Percentiles rank a stretch among this genome's conserved stretches.
phyloP scores from a whole-genome alignment of 2,888 invertebrate species.

The Biston betularia region DNA sequence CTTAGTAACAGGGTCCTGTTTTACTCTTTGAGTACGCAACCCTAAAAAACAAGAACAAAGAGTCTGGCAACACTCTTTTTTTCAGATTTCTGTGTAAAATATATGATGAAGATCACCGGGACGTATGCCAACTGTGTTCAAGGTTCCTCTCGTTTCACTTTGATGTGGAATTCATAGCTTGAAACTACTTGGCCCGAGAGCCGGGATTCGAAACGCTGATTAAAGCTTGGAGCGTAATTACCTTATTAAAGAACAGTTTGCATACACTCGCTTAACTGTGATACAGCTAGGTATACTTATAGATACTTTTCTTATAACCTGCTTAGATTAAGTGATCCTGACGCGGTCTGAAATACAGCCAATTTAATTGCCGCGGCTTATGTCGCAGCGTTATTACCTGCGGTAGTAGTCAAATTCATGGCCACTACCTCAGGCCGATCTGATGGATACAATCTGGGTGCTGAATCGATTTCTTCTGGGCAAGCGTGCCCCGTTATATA shows the following conservation, averaged over 20 bases:
- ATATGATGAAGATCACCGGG: conserved; percentile 16
- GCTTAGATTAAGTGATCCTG: no score
- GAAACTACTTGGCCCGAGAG: conserved; percentile 16
- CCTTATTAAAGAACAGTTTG: conserved; percentile 14
- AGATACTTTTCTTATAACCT: no score
- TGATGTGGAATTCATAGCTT: conserved; percentile 23
- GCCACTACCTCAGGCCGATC: no score
- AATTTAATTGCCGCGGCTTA: no score
- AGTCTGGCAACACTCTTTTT: neutral
- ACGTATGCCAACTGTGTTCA: conserved; percentile 20
- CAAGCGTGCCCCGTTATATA: no score
- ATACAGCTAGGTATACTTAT: neutral
- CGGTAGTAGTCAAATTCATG: no score
- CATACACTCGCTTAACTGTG: neutral
- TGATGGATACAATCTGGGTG: no score
- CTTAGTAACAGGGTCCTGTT: no score
- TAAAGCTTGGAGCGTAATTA: conserved; percentile 13
- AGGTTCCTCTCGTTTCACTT: conserved; percentile 18
- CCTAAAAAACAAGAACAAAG: neutral
- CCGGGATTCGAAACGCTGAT: conserved; percentile 11
- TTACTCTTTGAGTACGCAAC: no score
- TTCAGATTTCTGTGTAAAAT: conserved; percentile 3
- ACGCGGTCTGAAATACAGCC: no score
- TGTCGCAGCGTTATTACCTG: no score
- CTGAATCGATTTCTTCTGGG: no score